Evolutionary conservation across 2,888 invertebrate genomes (phyloP).

Genomic region (Phragmatobia fuliginosa): DNA sequence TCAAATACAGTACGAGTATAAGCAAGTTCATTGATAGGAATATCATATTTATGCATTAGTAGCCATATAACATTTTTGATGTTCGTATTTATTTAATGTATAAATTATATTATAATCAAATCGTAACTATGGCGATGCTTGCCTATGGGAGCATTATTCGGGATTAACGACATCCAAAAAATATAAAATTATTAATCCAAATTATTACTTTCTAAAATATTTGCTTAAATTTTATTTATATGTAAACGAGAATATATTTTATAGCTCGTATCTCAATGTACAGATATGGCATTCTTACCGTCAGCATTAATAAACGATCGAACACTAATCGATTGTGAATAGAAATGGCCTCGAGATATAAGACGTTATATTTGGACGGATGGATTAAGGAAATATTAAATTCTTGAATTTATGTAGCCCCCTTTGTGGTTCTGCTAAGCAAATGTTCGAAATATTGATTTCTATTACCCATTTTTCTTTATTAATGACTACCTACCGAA

Average conservation of each 20-base stretch:
- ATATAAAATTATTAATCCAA: conserved; percentile 52
- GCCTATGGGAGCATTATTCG: conserved; percentile 31
- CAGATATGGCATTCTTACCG: conserved; percentile 61
- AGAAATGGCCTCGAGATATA: conserved; percentile 69
- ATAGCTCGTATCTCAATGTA: conserved; percentile 66
- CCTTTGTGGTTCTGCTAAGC: conserved; percentile 59
- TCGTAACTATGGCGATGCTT: conserved; percentile 26
- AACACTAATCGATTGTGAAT: conserved; percentile 74
- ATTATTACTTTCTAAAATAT: conserved; percentile 58
- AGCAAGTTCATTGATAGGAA: conserved; percentile 37
- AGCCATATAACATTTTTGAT: conserved; percentile 37
- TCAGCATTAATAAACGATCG: conserved; percentile 64
- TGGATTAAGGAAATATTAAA: conserved; percentile 65
- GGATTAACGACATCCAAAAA: conserved; percentile 42
- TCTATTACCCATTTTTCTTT: conserved; percentile 65
- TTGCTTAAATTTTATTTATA: conserved; percentile 73
- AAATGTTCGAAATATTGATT: conserved; percentile 67
- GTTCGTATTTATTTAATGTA: conserved; percentile 28
- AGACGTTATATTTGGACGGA: conserved; percentile 65
- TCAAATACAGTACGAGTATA: conserved; percentile 30
- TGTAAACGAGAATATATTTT: conserved; percentile 67
- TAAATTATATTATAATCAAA: conserved; percentile 24
- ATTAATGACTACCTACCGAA: conserved; percentile 63
- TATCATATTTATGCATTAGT: conserved; percentile 33
- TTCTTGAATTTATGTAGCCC: conserved; percentile 64